These are phyloP conservation scores for Tipula vernalis DNA, from an alignment of 2,888 invertebrate species.

Conservation along the genomic window DNA sequence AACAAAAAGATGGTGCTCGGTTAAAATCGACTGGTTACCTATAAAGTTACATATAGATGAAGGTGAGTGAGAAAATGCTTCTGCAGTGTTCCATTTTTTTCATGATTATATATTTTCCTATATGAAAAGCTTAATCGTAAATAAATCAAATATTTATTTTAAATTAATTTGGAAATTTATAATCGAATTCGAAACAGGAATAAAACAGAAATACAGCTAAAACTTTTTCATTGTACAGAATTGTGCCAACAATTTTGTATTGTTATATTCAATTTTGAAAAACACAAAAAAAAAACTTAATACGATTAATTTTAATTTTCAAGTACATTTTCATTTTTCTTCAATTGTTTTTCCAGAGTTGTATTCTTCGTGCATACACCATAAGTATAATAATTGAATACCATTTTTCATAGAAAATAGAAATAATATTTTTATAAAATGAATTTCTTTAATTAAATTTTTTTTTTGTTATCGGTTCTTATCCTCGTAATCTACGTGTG, in stretches of 20 bases:
- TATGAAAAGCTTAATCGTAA: too few species aligned
- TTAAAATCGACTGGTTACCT: too few species aligned
- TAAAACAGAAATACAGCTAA: too few species aligned
- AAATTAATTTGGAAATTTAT: too few species aligned
- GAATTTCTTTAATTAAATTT: background rate
- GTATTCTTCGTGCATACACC: background rate
- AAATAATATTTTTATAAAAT: background rate
- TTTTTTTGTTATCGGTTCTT: background rate
- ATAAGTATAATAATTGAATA: background rate
- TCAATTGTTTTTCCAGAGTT: background rate
- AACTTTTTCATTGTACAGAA: background rate
- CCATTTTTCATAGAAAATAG: background rate
- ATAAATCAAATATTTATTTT: too few species aligned
- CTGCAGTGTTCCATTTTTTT: too few species aligned
- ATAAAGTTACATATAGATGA: too few species aligned
- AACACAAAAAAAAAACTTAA: background rate
- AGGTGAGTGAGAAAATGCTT: too few species aligned
- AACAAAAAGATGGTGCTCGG: too few species aligned
- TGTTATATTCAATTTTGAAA: background rate
- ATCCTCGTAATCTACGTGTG: too few species aligned
- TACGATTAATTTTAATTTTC: background rate
- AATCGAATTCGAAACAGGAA: too few species aligned
- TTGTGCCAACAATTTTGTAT: background rate
- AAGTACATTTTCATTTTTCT: background rate
- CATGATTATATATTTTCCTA: too few species aligned